Conservation (phyloP, 2,797 vertebrate genomes). For the Petrocephalus sullivani region DNA sequence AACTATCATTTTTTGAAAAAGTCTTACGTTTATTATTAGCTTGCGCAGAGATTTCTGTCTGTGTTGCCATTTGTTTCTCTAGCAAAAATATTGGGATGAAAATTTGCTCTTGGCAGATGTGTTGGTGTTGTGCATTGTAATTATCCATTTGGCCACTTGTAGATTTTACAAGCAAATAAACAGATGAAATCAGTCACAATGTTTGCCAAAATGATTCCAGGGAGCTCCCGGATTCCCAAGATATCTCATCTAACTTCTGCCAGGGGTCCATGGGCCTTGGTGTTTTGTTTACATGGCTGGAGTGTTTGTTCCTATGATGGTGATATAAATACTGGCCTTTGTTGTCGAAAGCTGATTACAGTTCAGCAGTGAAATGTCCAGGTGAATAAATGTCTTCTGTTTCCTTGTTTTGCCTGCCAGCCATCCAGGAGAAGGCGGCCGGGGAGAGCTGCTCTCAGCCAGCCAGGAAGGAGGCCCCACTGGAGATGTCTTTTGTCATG, state of each 20-base stretch:
- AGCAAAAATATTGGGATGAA: background rate
- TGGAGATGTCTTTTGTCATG: background rate
- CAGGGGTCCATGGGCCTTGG: background rate
- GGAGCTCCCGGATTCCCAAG: background rate
- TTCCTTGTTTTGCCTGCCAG: background rate
- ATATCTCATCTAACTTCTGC: background rate
- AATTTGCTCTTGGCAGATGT: background rate
- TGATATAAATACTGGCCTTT: background rate
- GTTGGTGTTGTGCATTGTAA: background rate
- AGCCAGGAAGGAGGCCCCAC: background rate
- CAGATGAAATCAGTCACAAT: background rate
- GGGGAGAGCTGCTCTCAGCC: background rate
- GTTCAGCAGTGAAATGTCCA: background rate
- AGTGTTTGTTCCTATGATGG: background rate
- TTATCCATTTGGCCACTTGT: background rate
- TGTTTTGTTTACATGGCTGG: background rate
- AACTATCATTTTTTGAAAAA: background rate
- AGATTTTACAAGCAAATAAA: background rate
- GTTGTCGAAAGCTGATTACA: background rate
- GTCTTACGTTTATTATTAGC: background rate
- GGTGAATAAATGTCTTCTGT: background rate
- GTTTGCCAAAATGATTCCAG: background rate
- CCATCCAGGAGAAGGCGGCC: slow-evolving; percentile 9
- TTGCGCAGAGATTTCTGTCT: background rate
- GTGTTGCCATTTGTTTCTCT: background rate